Base-by-base conservation (phyloP, 2,797 vertebrate genomes). In the Falco peregrinus region DNA sequence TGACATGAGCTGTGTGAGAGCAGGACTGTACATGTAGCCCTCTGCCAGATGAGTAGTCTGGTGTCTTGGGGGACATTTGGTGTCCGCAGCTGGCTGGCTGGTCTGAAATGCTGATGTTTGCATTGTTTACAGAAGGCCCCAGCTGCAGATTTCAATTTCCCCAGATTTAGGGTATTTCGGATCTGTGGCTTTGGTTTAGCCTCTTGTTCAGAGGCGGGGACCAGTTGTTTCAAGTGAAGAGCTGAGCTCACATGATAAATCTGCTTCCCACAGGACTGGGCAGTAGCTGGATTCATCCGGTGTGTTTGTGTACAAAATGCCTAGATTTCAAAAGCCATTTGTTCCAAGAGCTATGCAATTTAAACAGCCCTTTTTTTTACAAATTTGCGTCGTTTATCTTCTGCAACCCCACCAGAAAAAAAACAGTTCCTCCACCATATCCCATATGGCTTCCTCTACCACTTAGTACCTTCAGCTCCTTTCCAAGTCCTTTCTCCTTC, bases 61-160 rank as follows among this genome's bases (percentile, higher is more conserved):
- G 16, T 81, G 16, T 70, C 70, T 91, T 87, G 90, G 78, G 67
- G 92, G 93, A 90, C 37, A 41, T 82, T 61, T 0, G 3, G 41
- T 51, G 56, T 77, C 70, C 6, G 9, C 64, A 95, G 76, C 75
- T 94, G 89, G 50, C 73, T 89, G 73, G 9, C 59, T 86, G 41
- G 20, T 88, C 93, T 87, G 91, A 95, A 95, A 90, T 84, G 86
- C 85, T 91, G 91, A 84, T 89, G 67, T 82, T 87, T 92, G 86
- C 54, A 26, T 67, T 79, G 43, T 91, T 81, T 91, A 84, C 71
- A 59, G 63, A n/a, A 94, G 11, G 59, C 15, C 59, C 31, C 71
- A 78, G 87, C 81, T 93, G 70, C 51, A 93, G 70, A 64, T 82
- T 84, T 89, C 74, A 80, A 7, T 79, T 90, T 95, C 75, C 29